These are phyloP conservation scores for Genyomyrus donnyi DNA, from an alignment of 2,113 vertebrate species.

Conservation along the genomic window DNA sequence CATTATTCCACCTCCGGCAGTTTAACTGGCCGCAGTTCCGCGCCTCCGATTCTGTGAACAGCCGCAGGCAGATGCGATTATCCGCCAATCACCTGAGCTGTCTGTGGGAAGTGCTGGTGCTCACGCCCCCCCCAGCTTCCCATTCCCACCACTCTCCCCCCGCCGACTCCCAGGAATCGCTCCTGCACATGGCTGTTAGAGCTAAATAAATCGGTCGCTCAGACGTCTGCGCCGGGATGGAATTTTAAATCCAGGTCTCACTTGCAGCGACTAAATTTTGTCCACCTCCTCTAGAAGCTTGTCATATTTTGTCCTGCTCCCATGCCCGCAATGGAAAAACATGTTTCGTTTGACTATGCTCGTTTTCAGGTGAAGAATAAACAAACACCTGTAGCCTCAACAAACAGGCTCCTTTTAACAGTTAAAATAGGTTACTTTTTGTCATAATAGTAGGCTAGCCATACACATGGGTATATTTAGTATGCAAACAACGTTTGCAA, in stretches of 20 bases:
- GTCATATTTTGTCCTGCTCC: background rate
- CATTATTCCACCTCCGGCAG: background rate
- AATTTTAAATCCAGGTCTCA: background rate
- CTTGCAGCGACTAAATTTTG: background rate
- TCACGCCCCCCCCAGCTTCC: background rate
- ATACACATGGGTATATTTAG: background rate
- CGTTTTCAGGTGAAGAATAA: background rate
- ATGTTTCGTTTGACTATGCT: background rate
- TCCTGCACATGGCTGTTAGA: background rate
- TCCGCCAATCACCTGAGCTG: background rate
- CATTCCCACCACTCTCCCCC: background rate
- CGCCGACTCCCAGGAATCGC: background rate
- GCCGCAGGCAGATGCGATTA: background rate
- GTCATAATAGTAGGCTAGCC: background rate
- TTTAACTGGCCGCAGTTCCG: background rate
- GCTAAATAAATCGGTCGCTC: background rate
- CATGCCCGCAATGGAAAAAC: background rate
- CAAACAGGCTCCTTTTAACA: background rate
- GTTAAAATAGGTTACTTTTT: background rate
- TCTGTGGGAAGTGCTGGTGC: background rate
- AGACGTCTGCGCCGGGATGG: background rate
- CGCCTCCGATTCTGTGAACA: background rate
- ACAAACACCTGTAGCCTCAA: background rate
- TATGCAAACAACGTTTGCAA: background rate
- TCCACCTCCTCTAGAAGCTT: background rate